phyloP scores from a whole-genome alignment of 2,888 invertebrate species.

The Xestoiulus laeticollis region DNA sequence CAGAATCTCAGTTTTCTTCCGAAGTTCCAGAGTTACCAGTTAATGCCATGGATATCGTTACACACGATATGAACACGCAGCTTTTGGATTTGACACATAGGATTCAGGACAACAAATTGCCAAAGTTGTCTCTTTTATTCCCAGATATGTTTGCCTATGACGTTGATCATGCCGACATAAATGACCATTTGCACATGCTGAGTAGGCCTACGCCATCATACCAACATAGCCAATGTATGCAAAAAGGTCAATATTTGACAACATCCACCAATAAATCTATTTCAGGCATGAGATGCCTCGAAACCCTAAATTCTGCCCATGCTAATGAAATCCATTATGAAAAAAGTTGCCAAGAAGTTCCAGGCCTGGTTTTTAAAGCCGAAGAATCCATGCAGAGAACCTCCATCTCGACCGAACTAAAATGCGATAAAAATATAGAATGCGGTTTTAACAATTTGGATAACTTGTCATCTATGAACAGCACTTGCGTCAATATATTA shows the following conservation, averaged over 20 bases:
- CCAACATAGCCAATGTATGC: background rate
- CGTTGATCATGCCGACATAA: background rate
- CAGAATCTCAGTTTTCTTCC: background rate
- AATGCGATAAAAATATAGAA: background rate
- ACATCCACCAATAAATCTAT: background rate
- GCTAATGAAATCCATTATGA: background rate
- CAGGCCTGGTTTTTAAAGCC: background rate
- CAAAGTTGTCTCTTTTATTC: background rate
- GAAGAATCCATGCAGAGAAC: background rate
- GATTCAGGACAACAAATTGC: background rate
- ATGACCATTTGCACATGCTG: background rate
- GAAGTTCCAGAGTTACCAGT: background rate
- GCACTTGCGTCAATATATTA: background rate
- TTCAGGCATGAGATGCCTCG: background rate
- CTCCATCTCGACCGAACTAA: background rate
- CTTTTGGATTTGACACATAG: background rate
- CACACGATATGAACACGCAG: background rate
- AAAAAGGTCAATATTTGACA: background rate
- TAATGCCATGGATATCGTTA: background rate
- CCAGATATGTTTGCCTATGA: background rate
- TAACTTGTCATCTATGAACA: background rate
- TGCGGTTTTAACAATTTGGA: background rate
- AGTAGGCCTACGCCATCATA: background rate
- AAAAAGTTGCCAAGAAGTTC: background rate
- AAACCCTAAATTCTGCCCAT: background rate